Conservation (phyloP, 2,797 vertebrate species). For the Etheostoma perlongum region DNA sequence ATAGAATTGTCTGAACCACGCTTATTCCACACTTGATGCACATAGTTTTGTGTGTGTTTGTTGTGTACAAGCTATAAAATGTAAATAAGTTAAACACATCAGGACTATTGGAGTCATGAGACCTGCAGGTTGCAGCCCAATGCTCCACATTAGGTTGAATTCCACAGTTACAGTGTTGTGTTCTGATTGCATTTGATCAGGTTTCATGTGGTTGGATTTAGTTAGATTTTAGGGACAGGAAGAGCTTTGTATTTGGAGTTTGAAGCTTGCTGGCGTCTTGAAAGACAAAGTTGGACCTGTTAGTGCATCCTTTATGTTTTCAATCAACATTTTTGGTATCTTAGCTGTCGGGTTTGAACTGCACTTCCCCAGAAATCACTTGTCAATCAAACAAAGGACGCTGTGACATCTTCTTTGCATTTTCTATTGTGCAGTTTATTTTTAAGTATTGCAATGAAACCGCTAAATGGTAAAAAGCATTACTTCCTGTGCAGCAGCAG, state of each 20-base stretch:
- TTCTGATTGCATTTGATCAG: slow-evolving; percentile 33
- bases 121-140: slow-evolving; percentile 35
- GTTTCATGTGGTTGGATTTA: slow-evolving; percentile 44
- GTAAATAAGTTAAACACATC: slow-evolving; percentile 29
- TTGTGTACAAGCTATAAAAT: slow-evolving; percentile 18
- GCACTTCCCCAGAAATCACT: neutral
- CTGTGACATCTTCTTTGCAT: neutral
- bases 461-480: neutral
- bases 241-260: slow-evolving; percentile 15
- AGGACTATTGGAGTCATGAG: slow-evolving; percentile 51
- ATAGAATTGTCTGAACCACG: neutral
- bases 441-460: slow-evolving; percentile 12
- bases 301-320: neutral
- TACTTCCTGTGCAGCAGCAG: neutral
- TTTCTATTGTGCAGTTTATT: neutral
- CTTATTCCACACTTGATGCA: neutral
- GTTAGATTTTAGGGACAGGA: slow-evolving; percentile 21
- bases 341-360: neutral
- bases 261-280: neutral
- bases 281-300: slow-evolving; percentile 8
- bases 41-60: neutral
- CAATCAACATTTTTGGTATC: neutral
- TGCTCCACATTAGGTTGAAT: slow-evolving; percentile 33
- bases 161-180: slow-evolving; percentile 20
- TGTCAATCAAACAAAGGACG: neutral